These are phyloP conservation scores for Dissostichus mawsoni DNA, from an alignment of 2,113 vertebrate genomes.

Conservation along the genomic window DNA sequence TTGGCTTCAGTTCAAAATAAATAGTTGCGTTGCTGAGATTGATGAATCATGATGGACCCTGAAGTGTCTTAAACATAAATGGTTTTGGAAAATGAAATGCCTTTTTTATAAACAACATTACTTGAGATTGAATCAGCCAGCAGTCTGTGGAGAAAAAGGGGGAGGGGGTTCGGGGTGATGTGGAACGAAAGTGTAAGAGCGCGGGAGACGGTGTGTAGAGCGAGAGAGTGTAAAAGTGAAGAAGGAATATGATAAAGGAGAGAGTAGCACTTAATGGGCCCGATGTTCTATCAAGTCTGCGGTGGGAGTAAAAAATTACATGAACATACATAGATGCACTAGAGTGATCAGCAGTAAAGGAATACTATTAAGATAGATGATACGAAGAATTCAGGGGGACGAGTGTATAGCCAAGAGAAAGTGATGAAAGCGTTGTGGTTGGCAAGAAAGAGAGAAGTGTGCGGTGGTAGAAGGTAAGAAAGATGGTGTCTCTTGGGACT, in stretches of 20 bases:
- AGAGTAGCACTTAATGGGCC: background rate
- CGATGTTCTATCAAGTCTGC: slow-evolving; percentile 19
- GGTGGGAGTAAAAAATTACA: slow-evolving; percentile 4
- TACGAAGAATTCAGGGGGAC: background rate
- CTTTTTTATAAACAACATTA: slow-evolving; percentile 63
- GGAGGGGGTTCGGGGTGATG: background rate
- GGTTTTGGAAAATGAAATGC: slow-evolving; percentile 65
- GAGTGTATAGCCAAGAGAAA: background rate
- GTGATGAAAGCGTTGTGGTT: slow-evolving; percentile 7
- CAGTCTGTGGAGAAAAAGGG: slow-evolving; percentile 36
- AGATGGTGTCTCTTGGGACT: background rate
- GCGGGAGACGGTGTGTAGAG: background rate
- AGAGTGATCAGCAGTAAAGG: slow-evolving; percentile 5
- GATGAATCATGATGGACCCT: slow-evolving; percentile 46
- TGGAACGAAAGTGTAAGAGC: slow-evolving; percentile 4
- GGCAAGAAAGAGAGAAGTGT: background rate
- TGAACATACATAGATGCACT: slow-evolving; percentile 16
- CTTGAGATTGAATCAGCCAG: slow-evolving; percentile 66
- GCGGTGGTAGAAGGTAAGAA: background rate
- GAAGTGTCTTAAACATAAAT: slow-evolving; percentile 48
- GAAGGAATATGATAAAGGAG: slow-evolving; percentile 28
- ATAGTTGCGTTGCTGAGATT: slow-evolving; percentile 1
- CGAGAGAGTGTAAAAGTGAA: background rate
- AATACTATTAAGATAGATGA: slow-evolving; percentile 25
- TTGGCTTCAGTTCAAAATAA: slow-evolving; percentile 38